phyloP scores from a whole-genome alignment of 2,113 vertebrate genomes.

The Podarcis cretensis region DNA sequence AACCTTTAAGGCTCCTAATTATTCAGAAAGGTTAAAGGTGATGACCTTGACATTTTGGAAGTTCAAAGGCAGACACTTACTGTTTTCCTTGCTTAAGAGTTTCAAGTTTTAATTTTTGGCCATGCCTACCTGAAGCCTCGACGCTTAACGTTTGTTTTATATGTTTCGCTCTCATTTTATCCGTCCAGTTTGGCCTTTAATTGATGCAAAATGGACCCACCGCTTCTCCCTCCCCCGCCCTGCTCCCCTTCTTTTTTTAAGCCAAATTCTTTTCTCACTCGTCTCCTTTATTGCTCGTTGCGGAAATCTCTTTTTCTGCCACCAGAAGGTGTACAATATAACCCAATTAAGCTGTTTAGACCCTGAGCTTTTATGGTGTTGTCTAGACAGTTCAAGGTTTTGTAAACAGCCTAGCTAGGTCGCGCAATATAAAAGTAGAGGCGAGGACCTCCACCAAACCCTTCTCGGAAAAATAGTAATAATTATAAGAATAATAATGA shows the following conservation, averaged over 20 bases:
- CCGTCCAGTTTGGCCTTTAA: conserved; percentile 66
- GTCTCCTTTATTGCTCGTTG: conserved; percentile 83
- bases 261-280: conserved; percentile 76
- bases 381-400: conserved; percentile 99
- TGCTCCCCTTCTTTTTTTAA: conserved; percentile 12
- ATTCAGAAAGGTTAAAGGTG: conserved; percentile 91
- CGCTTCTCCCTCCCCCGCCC: conserved; percentile 3
- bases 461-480: conserved; percentile 53
- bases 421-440: conserved; percentile 80
- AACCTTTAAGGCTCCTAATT: conserved; percentile 86
- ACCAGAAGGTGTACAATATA: conserved; percentile 93
- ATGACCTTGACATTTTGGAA: conserved; percentile 93
- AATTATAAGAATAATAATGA: too few species aligned
- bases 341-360: conserved; percentile 98
- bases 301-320: conserved; percentile 86
- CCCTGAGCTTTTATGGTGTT: conserved; percentile 94
- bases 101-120: conserved; percentile 47
- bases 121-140: conserved; percentile 41
- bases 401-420: conserved; percentile 91
- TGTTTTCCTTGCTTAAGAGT: conserved; percentile 74
- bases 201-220: conserved; percentile 55
- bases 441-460: conserved; percentile 62
- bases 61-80: conserved; percentile 88
- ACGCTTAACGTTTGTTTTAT: conserved; percentile 40
- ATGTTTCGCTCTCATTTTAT: conserved; percentile 48